phyloP scores from a whole-genome alignment of 2,888 invertebrate genomes.

The Coenonympha glycerion region DNA sequence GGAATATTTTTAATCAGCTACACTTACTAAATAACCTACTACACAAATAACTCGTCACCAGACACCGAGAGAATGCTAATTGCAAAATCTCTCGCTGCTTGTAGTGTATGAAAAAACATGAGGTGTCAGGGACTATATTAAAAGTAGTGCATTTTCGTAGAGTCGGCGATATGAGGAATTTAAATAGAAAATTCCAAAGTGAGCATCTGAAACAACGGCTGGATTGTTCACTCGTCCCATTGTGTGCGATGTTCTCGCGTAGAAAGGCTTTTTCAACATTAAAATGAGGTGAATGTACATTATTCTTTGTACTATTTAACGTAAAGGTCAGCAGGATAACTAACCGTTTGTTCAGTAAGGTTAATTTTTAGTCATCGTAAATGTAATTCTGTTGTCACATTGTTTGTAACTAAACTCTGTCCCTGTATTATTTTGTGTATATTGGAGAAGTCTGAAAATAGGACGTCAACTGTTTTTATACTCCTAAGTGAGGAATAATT shows the following conservation, averaged over 20 bases:
- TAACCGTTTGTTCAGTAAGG: neutral
- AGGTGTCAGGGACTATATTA: conserved; percentile 26
- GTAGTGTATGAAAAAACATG: neutral
- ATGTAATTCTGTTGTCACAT: too few relatives aligned
- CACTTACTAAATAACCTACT: too few relatives aligned
- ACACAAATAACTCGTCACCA: neutral
- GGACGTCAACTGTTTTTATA: too few relatives aligned
- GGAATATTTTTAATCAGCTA: neutral
- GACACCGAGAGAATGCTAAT: conserved; percentile 1
- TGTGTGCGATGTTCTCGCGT: conserved; percentile 10
- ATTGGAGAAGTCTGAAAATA: too few relatives aligned
- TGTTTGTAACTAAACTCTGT: too few relatives aligned
- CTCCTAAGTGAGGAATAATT: too few relatives aligned
- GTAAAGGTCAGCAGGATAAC: conserved; percentile 14
- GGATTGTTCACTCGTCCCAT: conserved; percentile 12
- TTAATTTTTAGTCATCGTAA: too few relatives aligned
- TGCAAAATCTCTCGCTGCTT: neutral
- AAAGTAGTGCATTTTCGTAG: conserved; percentile 29
- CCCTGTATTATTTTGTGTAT: too few relatives aligned
- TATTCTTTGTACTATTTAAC: conserved; percentile 14
- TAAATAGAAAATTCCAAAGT: conserved; percentile 44
- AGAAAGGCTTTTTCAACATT: conserved; percentile 22
- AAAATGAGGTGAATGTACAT: conserved; percentile 21
- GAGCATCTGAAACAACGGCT: conserved; percentile 28
- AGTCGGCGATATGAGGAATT: conserved; percentile 37